phyloP scores from a whole-genome alignment of 2,113 vertebrate species.

The Pituophis catenifer region DNA sequence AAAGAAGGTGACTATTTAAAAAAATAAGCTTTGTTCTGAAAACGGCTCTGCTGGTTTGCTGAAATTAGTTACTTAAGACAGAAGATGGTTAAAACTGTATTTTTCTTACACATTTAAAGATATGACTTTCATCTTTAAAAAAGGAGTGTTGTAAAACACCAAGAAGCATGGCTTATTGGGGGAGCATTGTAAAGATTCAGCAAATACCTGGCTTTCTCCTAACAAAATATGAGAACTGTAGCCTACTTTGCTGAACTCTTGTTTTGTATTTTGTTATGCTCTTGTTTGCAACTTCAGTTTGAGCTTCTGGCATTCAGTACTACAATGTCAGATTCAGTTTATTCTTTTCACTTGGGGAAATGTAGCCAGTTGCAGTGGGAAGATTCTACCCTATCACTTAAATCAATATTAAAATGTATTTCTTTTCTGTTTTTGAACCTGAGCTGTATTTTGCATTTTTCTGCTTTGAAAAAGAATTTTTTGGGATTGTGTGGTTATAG shows the following conservation, averaged over 20 bases:
- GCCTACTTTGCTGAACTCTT: slow-evolving; percentile 58
- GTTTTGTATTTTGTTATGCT: slow-evolving; percentile 61
- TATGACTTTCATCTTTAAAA: slow-evolving; percentile 33
- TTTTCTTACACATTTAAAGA: slow-evolving; percentile 21
- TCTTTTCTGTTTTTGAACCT: slow-evolving; percentile 51
- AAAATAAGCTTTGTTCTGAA: slow-evolving; percentile 31
- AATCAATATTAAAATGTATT: slow-evolving; percentile 49
- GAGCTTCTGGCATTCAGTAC: slow-evolving; percentile 51
- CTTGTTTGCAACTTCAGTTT: slow-evolving; percentile 58
- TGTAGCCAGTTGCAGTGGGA: slow-evolving; percentile 54
- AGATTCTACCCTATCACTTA: slow-evolving; percentile 40
- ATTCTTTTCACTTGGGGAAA: slow-evolving; percentile 55
- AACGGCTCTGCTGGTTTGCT: slow-evolving; percentile 49
- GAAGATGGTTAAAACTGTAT: slow-evolving; percentile 42
- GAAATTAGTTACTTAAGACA: slow-evolving; percentile 49
- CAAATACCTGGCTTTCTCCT: slow-evolving; percentile 56
- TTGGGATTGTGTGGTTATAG: neutral
- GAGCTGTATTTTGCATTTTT: slow-evolving; percentile 39
- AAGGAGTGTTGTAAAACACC: slow-evolving; percentile 28
- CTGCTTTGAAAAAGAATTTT: slow-evolving; percentile 27
- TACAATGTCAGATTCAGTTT: slow-evolving; percentile 55
- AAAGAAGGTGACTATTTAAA: slow-evolving; percentile 30
- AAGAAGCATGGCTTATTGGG: slow-evolving; percentile 26
- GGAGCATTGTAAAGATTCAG: slow-evolving; percentile 49
- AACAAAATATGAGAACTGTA: slow-evolving; percentile 54